Evolutionary conservation across 1,140 invertebrate species (phyloP).

Genomic region (Battus philenor): DNA sequence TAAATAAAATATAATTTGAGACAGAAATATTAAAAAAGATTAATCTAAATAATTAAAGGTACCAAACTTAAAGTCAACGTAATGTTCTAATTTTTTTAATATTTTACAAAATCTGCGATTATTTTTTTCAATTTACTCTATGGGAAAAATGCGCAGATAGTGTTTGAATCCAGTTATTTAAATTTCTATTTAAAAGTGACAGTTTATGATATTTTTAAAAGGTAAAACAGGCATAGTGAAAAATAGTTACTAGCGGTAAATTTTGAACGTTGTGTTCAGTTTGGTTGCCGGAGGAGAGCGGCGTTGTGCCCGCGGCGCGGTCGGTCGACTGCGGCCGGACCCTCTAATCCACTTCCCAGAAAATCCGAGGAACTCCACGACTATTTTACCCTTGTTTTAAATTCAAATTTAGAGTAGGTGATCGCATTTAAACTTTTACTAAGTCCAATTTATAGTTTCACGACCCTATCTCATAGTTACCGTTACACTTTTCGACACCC

Average conservation of each 20-base stretch:
- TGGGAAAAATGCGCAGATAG: no score
- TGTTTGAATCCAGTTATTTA: no score
- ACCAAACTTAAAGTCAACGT: no score
- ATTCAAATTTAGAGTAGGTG: slow-evolving; percentile 54
- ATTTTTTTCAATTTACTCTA: no score
- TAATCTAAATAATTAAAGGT: no score
- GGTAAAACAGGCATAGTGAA: no score
- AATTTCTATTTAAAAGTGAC: no score
- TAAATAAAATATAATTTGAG: slow-evolving; percentile 31
- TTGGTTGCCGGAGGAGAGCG: slow-evolving; percentile 1
- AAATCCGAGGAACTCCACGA: slow-evolving; percentile 28
- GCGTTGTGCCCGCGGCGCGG: slow-evolving; percentile 33
- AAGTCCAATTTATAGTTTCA: slow-evolving; percentile 53
- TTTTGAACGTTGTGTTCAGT: no score
- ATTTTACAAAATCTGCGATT: no score
- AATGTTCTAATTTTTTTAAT: no score
- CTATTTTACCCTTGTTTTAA: slow-evolving; percentile 63
- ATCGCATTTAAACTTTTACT: slow-evolving; percentile 59
- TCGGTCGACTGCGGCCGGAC: slow-evolving; percentile 34
- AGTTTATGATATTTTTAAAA: no score
- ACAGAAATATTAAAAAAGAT: neutral
- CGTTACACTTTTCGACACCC: slow-evolving; percentile 2
- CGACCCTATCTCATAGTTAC: slow-evolving; percentile 16
- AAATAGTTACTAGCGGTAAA: no score
- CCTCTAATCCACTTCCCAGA: slow-evolving; percentile 56